Evolutionary conservation across 2,113 vertebrate genomes (phyloP), one percentile per base, ranked within the genome.

Genomic region (Anser cygnoides): DNA sequence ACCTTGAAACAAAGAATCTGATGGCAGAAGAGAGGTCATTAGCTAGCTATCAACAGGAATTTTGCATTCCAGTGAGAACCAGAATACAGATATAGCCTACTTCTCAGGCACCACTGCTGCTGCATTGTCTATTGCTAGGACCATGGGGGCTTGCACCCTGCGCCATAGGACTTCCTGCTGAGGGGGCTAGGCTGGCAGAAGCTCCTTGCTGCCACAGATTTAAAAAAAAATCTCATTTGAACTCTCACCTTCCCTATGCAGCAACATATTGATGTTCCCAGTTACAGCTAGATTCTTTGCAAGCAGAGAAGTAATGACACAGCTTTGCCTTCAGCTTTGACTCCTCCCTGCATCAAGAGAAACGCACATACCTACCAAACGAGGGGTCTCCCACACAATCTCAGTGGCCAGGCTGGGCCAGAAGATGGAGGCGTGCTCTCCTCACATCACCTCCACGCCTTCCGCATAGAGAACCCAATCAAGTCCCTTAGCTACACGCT

Each of bases 231-330:
- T 16, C 25, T 52, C 25, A 39, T 41, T 29, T 65, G 62, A 41
- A 41, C 70, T 57, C 13, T 33, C 31, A 92, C 58, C 22, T 77
- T 13, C 81, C 55, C 84, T 54, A 41, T 76, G 78, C 49, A 73
- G 61, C 39, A 84, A 52, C 80, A 52, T 28, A 74, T 4, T 82
- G 35, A 41, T 83, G 78, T 62, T 91, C 94, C 58, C 62, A 67
- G 13, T 91, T 93, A 79, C 65, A 96, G 72, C 46, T 85, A 72
- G 44, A 72, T 89, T 93, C 74, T 89, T 85, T 76, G 70, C 71
- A 95, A 93, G 52, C 55, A 89, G n/a, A 59, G 23, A 76, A 75
- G 17, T 43, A 72, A 54, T 0, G 2, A 62, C 23, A 62, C 28
- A 15, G 68, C 35, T 95, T 79, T 81, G 71, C 66, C 76, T 74